Percentiles rank a stretch among this genome's conserved stretches.
phyloP scores from a whole-genome alignment of 2,797 vertebrate species.

The Pitangus sulphuratus region DNA sequence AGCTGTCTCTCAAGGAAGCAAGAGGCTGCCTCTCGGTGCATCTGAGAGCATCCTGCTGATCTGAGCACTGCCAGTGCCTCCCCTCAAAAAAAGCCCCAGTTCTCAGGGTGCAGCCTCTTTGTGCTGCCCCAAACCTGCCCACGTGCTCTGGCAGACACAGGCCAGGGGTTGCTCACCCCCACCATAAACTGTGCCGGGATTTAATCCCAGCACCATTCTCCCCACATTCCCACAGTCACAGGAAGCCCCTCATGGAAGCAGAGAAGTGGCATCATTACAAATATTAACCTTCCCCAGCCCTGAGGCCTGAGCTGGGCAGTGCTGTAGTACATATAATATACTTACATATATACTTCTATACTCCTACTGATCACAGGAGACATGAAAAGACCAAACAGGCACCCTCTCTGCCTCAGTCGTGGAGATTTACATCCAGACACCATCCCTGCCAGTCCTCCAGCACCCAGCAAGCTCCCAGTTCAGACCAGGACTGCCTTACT shows the following conservation, averaged over 20 bases:
- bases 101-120: neutral
- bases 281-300: neutral
- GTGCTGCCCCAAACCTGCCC: neutral
- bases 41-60: neutral
- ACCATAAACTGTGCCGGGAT: neutral
- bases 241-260: neutral
- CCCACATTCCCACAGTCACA: neutral
- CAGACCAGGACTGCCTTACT: neutral
- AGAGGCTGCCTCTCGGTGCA: neutral
- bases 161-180: fast-evolving
- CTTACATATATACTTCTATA: too few relatives aligned
- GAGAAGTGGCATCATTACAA: neutral
- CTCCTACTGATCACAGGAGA: fast-evolving
- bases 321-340: neutral
- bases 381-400: neutral
- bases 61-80: neutral
- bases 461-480: neutral
- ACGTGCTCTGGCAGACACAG: neutral
- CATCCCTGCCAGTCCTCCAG: neutral
- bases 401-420: neutral
- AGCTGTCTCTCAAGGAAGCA: conserved; percentile 51
- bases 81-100: neutral
- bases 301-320: neutral
- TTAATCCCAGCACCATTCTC: neutral
- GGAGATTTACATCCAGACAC: neutral